These are phyloP conservation scores for Caenorhabditis sp. DNA, from an alignment of 2,888 invertebrate species.

Conservation along the genomic window DNA sequence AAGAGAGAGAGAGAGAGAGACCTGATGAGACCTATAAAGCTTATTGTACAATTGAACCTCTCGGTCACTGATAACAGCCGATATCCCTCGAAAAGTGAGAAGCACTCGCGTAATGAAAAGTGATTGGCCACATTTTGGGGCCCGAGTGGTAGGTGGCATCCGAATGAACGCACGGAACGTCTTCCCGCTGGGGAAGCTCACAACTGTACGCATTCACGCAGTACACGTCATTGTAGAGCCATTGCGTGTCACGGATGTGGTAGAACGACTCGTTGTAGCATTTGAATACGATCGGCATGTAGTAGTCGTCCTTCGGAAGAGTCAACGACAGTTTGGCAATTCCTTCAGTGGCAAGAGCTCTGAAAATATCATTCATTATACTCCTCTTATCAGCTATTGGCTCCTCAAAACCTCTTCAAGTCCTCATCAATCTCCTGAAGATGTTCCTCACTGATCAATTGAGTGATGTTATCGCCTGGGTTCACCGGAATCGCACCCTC, in stretches of 20 bases:
- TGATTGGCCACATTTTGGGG: constrained; percentile 50
- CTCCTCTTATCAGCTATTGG: too few species aligned
- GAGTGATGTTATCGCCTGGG: constrained; percentile 40
- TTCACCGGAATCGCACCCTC: constrained; percentile 41
- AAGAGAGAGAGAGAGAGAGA: neutral
- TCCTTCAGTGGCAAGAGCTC: constrained; percentile 2
- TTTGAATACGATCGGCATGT: constrained; percentile 52
- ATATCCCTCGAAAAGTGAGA: constrained; percentile 30
- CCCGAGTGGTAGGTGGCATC: constrained; percentile 55
- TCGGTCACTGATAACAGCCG: constrained; percentile 46
- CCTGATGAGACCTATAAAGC: neutral
- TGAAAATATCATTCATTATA: neutral
- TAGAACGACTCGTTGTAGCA: constrained; percentile 51
- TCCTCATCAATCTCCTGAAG: constrained; percentile 45
- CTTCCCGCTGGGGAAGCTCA: constrained; percentile 37
- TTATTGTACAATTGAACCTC: too few species aligned
- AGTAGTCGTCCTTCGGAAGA: constrained; percentile 34
- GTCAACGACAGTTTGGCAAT: constrained; percentile 11
- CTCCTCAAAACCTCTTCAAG: constrained; percentile 48
- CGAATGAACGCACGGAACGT: constrained; percentile 40
- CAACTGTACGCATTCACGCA: constrained; percentile 54
- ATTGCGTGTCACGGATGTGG: constrained; percentile 37
- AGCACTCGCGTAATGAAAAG: constrained; percentile 37
- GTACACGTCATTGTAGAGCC: constrained; percentile 29
- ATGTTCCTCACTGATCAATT: constrained; percentile 41